Evolutionary conservation across 2,113 vertebrate genomes (phyloP), one percentile per base, ranked within the genome.

Genomic region (Myodes glareolus): DNA sequence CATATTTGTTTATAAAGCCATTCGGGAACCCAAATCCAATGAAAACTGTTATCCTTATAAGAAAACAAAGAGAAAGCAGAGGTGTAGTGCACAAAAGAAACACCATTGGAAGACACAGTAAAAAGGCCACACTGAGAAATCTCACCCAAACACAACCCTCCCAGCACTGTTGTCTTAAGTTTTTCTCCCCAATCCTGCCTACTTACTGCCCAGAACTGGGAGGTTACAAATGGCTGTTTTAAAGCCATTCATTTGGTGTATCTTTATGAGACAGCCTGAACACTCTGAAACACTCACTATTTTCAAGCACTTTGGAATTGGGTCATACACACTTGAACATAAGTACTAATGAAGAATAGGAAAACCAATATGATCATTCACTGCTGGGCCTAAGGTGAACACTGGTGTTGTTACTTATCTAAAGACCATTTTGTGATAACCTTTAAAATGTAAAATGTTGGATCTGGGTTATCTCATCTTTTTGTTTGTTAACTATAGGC

Each of bases 301-400:
- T 82, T 94, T 94, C 87, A 90, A 94, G 52, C 17, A 89, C 42
- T 84, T 96, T 96, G 58, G 45, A 87, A 86, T 91, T 82, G 81
- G 76, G 36, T 68, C 23, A 3, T 36, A 73, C 67, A 73, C 17
- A 82, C 65, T 92, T 91, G 39, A 88, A 95, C 91, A 75, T 82
- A 88, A 94, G 88, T 80, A 25, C 27, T 82, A 31, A 90, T 82
- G 47, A 10, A 88, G 23, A 91, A 36, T 82, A 10, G 29, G 68
- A 50, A 96, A 87, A 45, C 33, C 88, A 58, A 39, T 55, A 63
- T 47, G 47, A 91, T 67, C 91, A 67, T 81, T 89, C 21, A 55
- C 50, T 86, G 52, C 39, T 86, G 25, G 10, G 52, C 21, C 39
- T n/a, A 58, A 70, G 42, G 6, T 82, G 6, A 13, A 91, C 47